Evolutionary conservation across 2,888 invertebrate genomes (phyloP).

Genomic region (Drosophila buzzatii): DNA sequence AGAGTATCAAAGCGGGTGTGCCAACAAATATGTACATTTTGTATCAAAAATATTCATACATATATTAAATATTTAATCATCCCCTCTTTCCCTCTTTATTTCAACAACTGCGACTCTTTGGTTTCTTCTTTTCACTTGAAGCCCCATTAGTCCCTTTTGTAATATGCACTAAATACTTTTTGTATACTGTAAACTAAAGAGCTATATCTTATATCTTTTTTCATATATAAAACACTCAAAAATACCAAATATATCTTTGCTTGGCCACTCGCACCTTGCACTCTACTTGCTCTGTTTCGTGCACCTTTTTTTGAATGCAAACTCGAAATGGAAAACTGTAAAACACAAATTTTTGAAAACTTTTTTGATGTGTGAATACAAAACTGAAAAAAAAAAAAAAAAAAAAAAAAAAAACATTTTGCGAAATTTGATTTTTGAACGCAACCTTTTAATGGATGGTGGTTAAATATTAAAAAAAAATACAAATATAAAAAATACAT

Average conservation of each 20-base stretch:
- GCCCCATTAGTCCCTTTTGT: conserved; percentile 16
- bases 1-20: conserved; percentile 75
- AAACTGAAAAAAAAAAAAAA: conserved; percentile 36
- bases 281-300: conserved; percentile 81
- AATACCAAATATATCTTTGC: conserved; percentile 76
- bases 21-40: conserved; percentile 82
- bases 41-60: conserved; percentile 47
- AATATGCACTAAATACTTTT: conserved; percentile 62
- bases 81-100: conserved; percentile 4
- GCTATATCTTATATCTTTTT: conserved; percentile 81
- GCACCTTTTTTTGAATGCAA: conserved; percentile 80
- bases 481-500: conserved; percentile 41
- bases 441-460: conserved; percentile 81
- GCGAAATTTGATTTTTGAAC: conserved; percentile 82
- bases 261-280: conserved; percentile 82
- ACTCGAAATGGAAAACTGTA: conserved; percentile 76
- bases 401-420: conserved; percentile 38
- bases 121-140: conserved; percentile 17
- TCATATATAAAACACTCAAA: conserved; percentile 64
- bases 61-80: conserved; percentile 7
- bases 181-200: conserved; percentile 79
- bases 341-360: conserved; percentile 68
- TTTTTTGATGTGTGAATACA: conserved; percentile 78
- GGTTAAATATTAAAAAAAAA: conserved; percentile 63
- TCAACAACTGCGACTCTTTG: conserved; percentile 14